Evolutionary conservation across 2,797 vertebrate species (phyloP), one percentile per base, ranked within the genome.

Genomic region (Mormyrus proboscirostris): DNA sequence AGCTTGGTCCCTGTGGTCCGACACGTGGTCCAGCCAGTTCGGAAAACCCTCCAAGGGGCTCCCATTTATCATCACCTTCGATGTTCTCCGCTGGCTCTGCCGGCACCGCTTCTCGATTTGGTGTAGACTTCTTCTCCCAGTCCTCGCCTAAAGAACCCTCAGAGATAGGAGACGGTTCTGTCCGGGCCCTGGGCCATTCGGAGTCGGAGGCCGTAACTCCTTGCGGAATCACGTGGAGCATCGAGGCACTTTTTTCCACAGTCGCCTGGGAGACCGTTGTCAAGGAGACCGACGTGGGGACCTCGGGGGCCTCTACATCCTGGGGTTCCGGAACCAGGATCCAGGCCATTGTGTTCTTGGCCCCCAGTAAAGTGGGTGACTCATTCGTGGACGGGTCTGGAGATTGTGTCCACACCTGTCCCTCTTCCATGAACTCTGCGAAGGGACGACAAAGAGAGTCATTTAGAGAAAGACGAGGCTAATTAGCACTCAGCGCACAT

Each of bases 1-100:
- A 93, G 51, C 22, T 93, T 93, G 0, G 94, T 93, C 95, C 95
- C 62, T 94, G 88, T n/a, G 14, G 73, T n/a, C 29, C 0, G 65
- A 6, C 25, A 12, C 3, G 29, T 9, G 93, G 83, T 10, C 49
- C 83, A 51, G 83, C 22, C 49, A 29, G 49, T 6, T 33, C 4
- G 85, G 85, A 29, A 50, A 38, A 41, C 2, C 50, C 85, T 53
- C 14, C 14, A 2, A 33, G 16, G 29, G 53, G 25, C 51, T 53
- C 29, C 25, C 22, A 33, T 55, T 38, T 14, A 19, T 10, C 25
- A 2, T 19, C 53, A n/a, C 86, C 86, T 4, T 87, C 33, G 8
- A 8, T 38, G 1, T 4, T 53, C n/a, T 1, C 38, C 57, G 25
- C 55, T 25, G 38, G 9, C 57, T 29, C 19, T 62, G 55, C 55